Evolutionary conservation across 2,888 invertebrate genomes (phyloP), one percentile per base, ranked within the genome.

Genomic region (Eupithecia exiguata): DNA sequence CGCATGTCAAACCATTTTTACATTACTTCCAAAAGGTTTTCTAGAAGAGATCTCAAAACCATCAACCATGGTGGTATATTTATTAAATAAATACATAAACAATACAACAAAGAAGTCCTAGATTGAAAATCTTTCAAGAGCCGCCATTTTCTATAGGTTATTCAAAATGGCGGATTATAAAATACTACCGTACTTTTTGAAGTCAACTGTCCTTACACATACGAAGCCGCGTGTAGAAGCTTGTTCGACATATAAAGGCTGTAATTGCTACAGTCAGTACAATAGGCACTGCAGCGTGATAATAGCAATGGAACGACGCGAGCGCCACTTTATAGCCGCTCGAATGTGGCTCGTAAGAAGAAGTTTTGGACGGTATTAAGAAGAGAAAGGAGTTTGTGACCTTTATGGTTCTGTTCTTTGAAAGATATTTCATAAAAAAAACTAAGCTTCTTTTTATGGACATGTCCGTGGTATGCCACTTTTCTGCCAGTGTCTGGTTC

Each of bases 201-300:
- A 63, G 30, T 36, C 36, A n/a, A 63, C 35, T 36, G 18, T 18
- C 18, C 18, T 63, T 63, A 35, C 63, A 63, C 63, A 35, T 35
- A 63, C 53, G 21, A 63, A 63, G 63, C 62, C 35, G 62, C 63
- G 63, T 63, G 63, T 35, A 63, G 18, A 63, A 63, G 35, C 63
- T 62, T 35, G 0, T 49, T 49, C 53, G n/a, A 21, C 53, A 10
- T 53, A 53, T 53, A 21, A 21, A 21, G 9, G 63, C 18, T 62
- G 30, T 30, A 36, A 63, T 35, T 63, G 18, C 16, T 63, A 35
- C 63, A 63, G 18, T 30, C 35, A 35, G 35, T 12, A 14, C 30
- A 30, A 30, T 18, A 35, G 35, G 35, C 30, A 63, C 63, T 63
- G 35, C 35, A 63, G 63, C 25, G 25, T 61, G 61, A 10, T 35